phyloP scores from a whole-genome alignment of 92 coral and sea anemone species.

The Muricea muricata region DNA sequence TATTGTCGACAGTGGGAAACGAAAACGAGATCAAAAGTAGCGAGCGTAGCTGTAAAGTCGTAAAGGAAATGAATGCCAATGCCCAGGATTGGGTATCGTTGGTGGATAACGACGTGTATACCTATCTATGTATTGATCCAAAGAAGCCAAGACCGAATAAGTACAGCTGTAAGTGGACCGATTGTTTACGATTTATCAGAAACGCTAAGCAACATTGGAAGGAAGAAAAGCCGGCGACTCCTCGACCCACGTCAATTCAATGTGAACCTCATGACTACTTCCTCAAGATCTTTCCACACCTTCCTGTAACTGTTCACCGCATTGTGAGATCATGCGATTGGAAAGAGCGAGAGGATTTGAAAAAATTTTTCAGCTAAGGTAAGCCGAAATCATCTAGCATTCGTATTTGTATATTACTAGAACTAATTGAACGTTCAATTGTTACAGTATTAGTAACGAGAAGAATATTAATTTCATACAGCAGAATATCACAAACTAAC shows the following conservation, averaged over 20 bases:
- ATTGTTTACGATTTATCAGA: background rate
- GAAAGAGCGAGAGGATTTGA: background rate
- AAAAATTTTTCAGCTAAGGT: background rate
- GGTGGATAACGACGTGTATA: background rate
- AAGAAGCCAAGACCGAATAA: background rate
- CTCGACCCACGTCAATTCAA: background rate
- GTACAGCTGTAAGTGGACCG: background rate
- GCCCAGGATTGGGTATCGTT: background rate
- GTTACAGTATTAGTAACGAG: no score
- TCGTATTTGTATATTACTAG: no score
- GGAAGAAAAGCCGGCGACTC: background rate
- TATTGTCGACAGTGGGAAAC: background rate
- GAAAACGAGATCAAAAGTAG: background rate
- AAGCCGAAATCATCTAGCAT: no score
- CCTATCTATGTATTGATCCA: background rate
- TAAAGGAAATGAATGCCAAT: background rate
- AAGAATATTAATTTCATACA: no score
- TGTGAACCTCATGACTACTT: background rate
- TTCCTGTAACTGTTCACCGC: background rate
- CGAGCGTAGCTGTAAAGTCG: background rate
- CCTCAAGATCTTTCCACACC: background rate
- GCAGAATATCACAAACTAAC: no score
- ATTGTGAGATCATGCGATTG: background rate
- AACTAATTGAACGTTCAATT: no score
- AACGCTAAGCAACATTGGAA: background rate